A percentile compares a stretch with the other conserved stretches of the same genome.
phyloP scores from a whole-genome alignment of 2,113 vertebrate species.

The Anoura caudifer region DNA sequence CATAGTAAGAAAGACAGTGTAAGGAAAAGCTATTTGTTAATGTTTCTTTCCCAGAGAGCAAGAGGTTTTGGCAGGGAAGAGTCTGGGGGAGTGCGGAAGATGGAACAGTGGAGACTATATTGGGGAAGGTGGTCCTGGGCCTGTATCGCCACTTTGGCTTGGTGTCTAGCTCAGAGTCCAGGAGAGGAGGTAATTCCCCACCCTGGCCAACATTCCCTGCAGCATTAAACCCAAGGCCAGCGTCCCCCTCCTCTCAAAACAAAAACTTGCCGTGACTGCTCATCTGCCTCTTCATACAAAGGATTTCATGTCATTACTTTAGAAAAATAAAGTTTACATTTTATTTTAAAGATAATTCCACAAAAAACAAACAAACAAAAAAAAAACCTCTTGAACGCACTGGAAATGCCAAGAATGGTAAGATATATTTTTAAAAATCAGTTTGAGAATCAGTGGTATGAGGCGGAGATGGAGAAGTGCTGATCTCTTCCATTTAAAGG shows the following conservation, averaged over 20 bases:
- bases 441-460: not conserved
- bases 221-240: not conserved
- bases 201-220: not conserved
- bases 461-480: not conserved
- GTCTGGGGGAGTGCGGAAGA: too few relatives aligned
- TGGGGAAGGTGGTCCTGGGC: not conserved
- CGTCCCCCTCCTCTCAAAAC: not conserved
- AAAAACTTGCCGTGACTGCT: not conserved
- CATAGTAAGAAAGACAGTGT: not conserved
- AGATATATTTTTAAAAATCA: not conserved
- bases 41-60: not conserved
- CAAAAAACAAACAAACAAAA: too few relatives aligned
- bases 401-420: not conserved
- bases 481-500: not conserved
- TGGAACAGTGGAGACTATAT: not conserved
- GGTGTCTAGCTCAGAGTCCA: not conserved
- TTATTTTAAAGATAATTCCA: not conserved
- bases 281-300: not conserved
- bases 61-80: not conserved
- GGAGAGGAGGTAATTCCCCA: not conserved
- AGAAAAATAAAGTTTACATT: not conserved
- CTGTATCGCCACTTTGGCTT: not conserved
- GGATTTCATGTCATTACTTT: not conserved
- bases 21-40: not conserved
- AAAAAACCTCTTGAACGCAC: not conserved